Evolutionary conservation across 2,113 vertebrate species (phyloP).

Genomic region (Oreotrochilus melanogaster): DNA sequence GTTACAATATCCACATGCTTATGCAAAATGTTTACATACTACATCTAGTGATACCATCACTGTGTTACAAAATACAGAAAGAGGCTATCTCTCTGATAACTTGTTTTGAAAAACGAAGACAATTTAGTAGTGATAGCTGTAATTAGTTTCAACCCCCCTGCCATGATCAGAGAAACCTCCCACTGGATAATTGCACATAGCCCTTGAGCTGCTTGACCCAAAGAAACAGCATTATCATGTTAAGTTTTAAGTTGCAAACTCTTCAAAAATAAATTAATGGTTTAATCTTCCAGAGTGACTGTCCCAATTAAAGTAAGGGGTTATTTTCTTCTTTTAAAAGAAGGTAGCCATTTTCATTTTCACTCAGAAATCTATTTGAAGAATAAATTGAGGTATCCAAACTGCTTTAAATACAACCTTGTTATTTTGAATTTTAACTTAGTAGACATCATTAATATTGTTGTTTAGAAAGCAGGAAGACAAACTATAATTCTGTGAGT

Average conservation of each 20-base stretch:
- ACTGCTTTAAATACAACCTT: neutral
- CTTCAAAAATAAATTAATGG: neutral
- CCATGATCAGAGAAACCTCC: too few species aligned
- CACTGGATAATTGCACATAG: too few species aligned
- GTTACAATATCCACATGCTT: neutral
- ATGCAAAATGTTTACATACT: neutral
- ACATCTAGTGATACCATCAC: neutral
- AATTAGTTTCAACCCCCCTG: too few species aligned
- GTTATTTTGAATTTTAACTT: neutral
- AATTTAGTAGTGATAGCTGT: neutral
- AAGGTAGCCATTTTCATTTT: neutral
- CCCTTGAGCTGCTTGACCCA: too few species aligned
- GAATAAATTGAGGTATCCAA: neutral
- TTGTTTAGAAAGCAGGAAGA: neutral
- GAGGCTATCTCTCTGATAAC: fast-evolving
- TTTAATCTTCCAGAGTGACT: neutral
- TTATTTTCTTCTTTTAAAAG: neutral
- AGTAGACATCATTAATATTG: neutral
- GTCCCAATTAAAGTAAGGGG: neutral
- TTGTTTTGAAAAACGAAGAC: neutral
- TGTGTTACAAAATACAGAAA: neutral
- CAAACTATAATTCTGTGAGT: neutral
- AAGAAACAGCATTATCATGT: neutral
- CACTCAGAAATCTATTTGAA: neutral
- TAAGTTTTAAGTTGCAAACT: neutral